Evolutionary conservation across 2,888 invertebrate genomes (phyloP).

Genomic region (Hirtodrosophila histrioides): DNA sequence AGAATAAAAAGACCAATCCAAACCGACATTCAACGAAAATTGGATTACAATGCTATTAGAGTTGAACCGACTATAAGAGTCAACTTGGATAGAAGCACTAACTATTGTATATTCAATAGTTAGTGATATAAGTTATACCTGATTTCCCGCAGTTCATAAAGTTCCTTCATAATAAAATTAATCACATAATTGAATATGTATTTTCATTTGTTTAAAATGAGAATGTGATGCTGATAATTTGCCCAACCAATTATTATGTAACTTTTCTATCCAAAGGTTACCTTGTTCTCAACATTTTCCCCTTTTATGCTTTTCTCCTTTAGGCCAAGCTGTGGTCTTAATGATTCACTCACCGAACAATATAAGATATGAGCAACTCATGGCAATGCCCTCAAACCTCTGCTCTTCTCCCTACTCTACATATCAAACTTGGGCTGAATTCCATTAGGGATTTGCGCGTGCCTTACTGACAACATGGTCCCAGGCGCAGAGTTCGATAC

Average conservation of each 20-base stretch:
- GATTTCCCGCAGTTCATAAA: background rate
- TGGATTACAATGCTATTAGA: too few species aligned
- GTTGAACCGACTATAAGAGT: too few species aligned
- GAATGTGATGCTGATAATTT: too few species aligned
- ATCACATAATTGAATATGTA: too few species aligned
- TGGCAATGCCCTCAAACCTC: conserved; percentile 22
- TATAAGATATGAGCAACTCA: conserved; percentile 24
- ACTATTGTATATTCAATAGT: too few species aligned
- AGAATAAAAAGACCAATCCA: background rate
- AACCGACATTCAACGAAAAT: too few species aligned
- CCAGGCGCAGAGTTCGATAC: conserved; percentile 9
- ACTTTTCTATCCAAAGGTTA: too few species aligned
- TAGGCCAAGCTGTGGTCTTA: conserved; percentile 21
- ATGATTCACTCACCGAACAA: conserved; percentile 53
- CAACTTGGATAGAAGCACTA: too few species aligned
- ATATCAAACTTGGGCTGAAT: conserved; percentile 37
- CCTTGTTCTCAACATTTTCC: background rate
- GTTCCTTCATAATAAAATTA: background rate
- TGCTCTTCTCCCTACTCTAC: conserved; percentile 1
- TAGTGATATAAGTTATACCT: background rate
- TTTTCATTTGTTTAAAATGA: too few species aligned
- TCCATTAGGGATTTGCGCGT: conserved; percentile 76
- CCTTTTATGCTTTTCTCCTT: background rate
- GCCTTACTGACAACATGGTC: conserved; percentile 54
- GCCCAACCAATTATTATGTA: too few species aligned